Percentiles rank a stretch among this genome's conserved stretches.
phyloP scores from a whole-genome alignment of 2,113 vertebrate species.

The human region GRCh38 chr4:104716001-104716500 shows the following conservation, averaged over 20 bases:
- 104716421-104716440: background rate
- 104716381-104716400: background rate
- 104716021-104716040: background rate
- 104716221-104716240: background rate
- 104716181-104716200: background rate
- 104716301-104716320: background rate
- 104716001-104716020: background rate
- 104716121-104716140: background rate
- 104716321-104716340: background rate
- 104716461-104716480: background rate
- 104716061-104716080: background rate
- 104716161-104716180: background rate
- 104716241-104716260: background rate
- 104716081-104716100: background rate
- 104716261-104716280: background rate
- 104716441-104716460: background rate
- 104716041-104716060: background rate
- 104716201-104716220: background rate
- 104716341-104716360: background rate
- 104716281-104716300: background rate
- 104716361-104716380: background rate
- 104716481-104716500: background rate
- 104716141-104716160: background rate
- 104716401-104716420: background rate
- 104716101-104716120: background rate